A percentile compares a stretch with the other conserved stretches of the same genome.
Conservation (phyloP, 2,888 invertebrate species). For the Xiphydria camelus region DNA sequence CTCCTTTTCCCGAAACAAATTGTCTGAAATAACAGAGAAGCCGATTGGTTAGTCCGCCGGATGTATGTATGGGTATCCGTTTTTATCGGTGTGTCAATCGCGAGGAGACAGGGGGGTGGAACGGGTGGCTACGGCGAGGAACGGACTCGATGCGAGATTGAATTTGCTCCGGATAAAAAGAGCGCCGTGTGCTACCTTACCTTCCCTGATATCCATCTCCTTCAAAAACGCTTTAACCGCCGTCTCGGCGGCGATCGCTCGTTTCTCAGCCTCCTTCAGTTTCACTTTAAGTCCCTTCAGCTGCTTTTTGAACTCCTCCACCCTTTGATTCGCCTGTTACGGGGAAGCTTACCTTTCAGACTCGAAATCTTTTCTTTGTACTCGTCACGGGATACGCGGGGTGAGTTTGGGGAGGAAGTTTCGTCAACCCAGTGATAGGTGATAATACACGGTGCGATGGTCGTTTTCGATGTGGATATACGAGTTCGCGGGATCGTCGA, state of each 20-base stretch:
- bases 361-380: too few relatives aligned
- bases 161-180: slow-evolving; percentile 2
- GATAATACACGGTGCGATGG: too few relatives aligned
- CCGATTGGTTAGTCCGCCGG: neutral
- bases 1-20: slow-evolving; percentile 80
- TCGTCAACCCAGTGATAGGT: too few relatives aligned
- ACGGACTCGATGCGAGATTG: slow-evolving; percentile 6
- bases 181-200: too few relatives aligned
- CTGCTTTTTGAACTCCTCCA: slow-evolving; percentile 66
- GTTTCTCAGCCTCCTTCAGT: slow-evolving; percentile 61
- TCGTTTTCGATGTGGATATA: too few relatives aligned
- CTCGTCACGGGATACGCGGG: too few relatives aligned
- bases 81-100: neutral
- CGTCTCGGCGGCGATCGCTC: slow-evolving; percentile 71
- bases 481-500: too few relatives aligned
- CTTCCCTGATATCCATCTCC: slow-evolving; percentile 74
- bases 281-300: slow-evolving; percentile 42
- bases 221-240: slow-evolving; percentile 72
- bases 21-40: slow-evolving; percentile 66
- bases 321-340: slow-evolving; percentile 65
- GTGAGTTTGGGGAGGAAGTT: too few relatives aligned
- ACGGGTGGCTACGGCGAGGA: too few relatives aligned
- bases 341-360: too few relatives aligned
- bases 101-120: too few relatives aligned
- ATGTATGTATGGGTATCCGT: neutral